Evolutionary conservation across 2,797 vertebrate genomes (phyloP).

Genomic region (Sternarchorhynchus goeldii): DNA sequence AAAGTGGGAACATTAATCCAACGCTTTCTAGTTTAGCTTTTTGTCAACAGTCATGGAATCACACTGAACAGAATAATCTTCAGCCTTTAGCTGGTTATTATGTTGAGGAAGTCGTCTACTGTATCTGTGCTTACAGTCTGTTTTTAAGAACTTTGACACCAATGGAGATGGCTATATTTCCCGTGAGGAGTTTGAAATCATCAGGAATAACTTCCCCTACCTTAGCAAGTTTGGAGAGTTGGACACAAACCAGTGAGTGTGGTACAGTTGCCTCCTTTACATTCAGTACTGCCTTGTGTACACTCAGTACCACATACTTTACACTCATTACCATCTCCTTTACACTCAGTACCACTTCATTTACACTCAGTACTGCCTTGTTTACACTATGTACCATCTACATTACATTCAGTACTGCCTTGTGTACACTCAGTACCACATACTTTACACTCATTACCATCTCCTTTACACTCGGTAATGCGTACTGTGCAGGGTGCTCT

Average conservation of each 20-base stretch:
- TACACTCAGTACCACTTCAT: not conserved
- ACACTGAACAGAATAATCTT: not conserved
- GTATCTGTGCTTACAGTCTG: conserved; percentile 71
- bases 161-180: conserved; percentile 86
- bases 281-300: not conserved
- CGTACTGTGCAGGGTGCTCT: not conserved
- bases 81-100: not conserved
- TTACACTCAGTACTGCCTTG: too few species aligned
- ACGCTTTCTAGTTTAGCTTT: not conserved
- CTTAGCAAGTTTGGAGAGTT: conserved; percentile 82
- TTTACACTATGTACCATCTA: too few species aligned
- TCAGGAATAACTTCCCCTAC: conserved; percentile 88
- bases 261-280: not conserved
- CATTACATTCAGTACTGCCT: too few species aligned
- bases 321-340: not conserved
- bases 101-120: not conserved
- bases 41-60: not conserved
- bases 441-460: not conserved
- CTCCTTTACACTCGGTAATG: not conserved
- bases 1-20: not conserved
- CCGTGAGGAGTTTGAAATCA: conserved; percentile 85
- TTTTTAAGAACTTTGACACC: conserved; percentile 90
- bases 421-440: not conserved
- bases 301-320: too few species aligned
- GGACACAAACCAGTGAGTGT: conserved; percentile 77